Evolutionary conservation across 2,797 vertebrate species (phyloP).

Genomic region (Serranus cabrilla): DNA sequence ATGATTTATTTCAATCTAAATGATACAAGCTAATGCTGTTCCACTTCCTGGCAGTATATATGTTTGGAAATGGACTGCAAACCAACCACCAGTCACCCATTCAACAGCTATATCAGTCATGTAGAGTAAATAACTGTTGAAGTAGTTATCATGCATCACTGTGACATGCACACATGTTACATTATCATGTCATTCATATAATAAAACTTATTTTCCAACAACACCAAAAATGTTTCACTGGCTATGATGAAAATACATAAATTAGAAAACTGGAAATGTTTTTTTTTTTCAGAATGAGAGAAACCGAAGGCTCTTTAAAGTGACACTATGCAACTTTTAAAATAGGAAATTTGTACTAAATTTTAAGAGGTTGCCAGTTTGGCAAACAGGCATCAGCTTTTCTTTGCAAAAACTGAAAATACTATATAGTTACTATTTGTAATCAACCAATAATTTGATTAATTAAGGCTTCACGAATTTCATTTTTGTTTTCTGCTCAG

Average conservation of each 20-base stretch:
- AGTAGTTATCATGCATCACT: slow-evolving; percentile 41
- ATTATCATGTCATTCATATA: slow-evolving; percentile 30
- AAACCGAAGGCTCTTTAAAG: not conserved
- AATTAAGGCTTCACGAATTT: no score
- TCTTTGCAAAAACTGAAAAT: no score
- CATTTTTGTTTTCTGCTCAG: no score
- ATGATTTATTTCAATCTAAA: slow-evolving; percentile 45
- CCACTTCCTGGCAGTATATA: slow-evolving; percentile 31
- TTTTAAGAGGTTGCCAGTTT: no score
- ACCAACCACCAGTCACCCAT: slow-evolving; percentile 24
- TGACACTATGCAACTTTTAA: not conserved
- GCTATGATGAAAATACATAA: slow-evolving; percentile 7
- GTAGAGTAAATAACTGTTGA: slow-evolving; percentile 34
- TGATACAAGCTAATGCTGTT: slow-evolving; percentile 27
- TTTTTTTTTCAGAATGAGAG: slow-evolving; percentile 30
- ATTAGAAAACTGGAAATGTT: not conserved
- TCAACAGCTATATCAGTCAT: slow-evolving; percentile 31
- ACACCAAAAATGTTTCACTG: slow-evolving; percentile 8
- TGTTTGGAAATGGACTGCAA: slow-evolving; percentile 36
- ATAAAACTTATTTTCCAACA: slow-evolving; percentile 37
- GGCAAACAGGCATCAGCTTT: no score
- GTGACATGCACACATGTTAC: slow-evolving; percentile 40
- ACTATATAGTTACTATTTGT: no score
- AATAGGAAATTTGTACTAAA: not conserved
- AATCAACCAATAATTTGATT: no score